Evolutionary conservation across 2,797 vertebrate species (phyloP).

Genomic region (Labroides dimidiatus): DNA sequence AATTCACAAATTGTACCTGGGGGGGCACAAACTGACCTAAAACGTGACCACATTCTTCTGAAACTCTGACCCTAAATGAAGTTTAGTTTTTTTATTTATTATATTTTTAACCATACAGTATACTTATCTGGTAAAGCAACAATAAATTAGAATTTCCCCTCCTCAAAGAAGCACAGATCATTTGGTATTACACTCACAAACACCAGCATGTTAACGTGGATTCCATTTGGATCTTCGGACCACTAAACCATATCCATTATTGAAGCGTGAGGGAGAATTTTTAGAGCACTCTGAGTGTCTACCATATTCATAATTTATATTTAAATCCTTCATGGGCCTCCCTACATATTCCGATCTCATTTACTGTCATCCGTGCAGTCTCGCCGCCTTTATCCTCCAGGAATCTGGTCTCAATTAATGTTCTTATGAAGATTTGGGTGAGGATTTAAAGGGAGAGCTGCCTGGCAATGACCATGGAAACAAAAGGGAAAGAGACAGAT

Average conservation of each 20-base stretch:
- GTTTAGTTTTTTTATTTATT: background rate
- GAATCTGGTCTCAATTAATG: constrained; percentile 77
- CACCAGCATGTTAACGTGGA: constrained; percentile 75
- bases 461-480: constrained; percentile 60
- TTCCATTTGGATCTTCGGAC: constrained; percentile 84
- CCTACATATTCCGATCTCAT: constrained; percentile 87
- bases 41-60: no score
- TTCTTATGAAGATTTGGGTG: constrained; percentile 63
- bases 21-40: background rate
- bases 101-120: background rate
- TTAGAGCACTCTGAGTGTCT: constrained; percentile 86
- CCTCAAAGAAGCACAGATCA: constrained; percentile 35
- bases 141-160: constrained; percentile 18
- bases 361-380: constrained; percentile 75
- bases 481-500: constrained; percentile 3
- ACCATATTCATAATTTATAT: constrained; percentile 93
- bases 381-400: constrained; percentile 67
- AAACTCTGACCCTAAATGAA: constrained; percentile 4
- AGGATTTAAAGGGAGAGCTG: constrained; percentile 62
- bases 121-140: background rate
- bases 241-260: constrained; percentile 94
- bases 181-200: constrained; percentile 84
- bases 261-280: constrained; percentile 89
- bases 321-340: constrained; percentile 82
- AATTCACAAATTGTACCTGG: background rate